Evolutionary conservation across 30 jellyfish, hydroid and myxozoan species (phyloP), one percentile per base, ranked within the genome.

Genomic region (Chrysaora quinquecirrha): DNA sequence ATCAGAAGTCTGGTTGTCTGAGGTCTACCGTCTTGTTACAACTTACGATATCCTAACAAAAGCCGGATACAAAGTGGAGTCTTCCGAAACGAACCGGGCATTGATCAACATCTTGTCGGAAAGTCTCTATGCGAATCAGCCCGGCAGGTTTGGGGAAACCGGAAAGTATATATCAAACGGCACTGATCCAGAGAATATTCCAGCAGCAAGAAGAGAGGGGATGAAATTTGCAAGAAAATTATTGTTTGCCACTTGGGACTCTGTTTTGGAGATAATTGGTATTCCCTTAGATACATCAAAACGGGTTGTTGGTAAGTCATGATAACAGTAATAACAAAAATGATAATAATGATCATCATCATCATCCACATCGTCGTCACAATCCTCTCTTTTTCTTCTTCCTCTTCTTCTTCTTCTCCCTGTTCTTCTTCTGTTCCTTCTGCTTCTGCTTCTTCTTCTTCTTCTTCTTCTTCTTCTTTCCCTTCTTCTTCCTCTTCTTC

Each of bases 201-300:
- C 90, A 3, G 91, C 96, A 0, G 98, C 91, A 6, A 89, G 80
- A 38, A 80, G 82, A 48, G 96, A 84, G 78, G 99, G 99, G 50
- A 77, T 81, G 68, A 94, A 70, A 69, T 87, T 94, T 60, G 96
- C 99, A 12, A 50, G 96, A 30, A 76, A 93, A 22, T 85, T 94
- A 14, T 78, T 94, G 73, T 81, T 94, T 11, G 87, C 96, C 24
- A 86, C 99, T 3, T 94, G 99, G 99, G 99, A 94, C 33, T 78
- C 96, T 1, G 95, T 86, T 31, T 83, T 94, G 23, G 99, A 87
- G 62, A 78, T 87, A 1, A 84, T 94, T 23, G 96, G 97, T 20
- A 79, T 94, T 4, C 97, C 99, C 1, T 80, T 94, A 47, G 97
- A 87, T 49, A 87, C 99, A 0, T 87, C 96, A 27, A 76, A 96